phyloP scores from a whole-genome alignment of 2,797 vertebrate genomes.

The Neosalanx taihuensis region DNA sequence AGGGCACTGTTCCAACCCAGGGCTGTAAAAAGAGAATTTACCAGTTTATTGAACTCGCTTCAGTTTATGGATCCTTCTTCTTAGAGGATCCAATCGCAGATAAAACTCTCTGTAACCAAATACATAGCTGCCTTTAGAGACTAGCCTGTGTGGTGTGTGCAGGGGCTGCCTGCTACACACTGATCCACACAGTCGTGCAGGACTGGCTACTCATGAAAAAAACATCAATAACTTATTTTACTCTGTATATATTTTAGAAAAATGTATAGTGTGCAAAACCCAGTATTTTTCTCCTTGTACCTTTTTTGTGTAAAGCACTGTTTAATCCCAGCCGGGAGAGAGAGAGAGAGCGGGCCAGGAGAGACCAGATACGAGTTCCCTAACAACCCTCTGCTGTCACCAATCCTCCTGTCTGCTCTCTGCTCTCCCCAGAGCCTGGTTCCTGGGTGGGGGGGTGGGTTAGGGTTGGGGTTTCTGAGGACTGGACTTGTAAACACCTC shows the following conservation, averaged over 20 bases:
- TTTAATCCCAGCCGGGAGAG: constrained; percentile 85
- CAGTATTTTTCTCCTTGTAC: constrained; percentile 93
- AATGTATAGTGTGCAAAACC: constrained; percentile 95
- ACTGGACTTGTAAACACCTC: constrained; percentile 35
- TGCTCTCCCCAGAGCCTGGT: constrained; percentile 51
- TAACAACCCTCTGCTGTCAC: constrained; percentile 58
- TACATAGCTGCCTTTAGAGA: constrained; percentile 98
- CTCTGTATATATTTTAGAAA: constrained; percentile 99
- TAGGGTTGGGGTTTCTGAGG: no score
- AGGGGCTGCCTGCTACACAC: constrained; percentile 69
- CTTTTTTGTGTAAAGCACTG: constrained; percentile 97
- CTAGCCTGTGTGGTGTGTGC: constrained; percentile 73
- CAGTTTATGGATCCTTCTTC: constrained; percentile 74
- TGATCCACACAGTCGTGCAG: constrained; percentile 75
- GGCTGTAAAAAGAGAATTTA: constrained; percentile 93
- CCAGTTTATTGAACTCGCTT: constrained; percentile 85
- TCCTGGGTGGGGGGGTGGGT: constrained; percentile 24
- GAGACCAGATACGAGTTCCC: constrained; percentile 55
- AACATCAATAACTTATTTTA: constrained; percentile 98
- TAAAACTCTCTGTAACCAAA: constrained; percentile 95
- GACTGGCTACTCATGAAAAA: constrained; percentile 86
- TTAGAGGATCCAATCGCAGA: constrained; percentile 75
- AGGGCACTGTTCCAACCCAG: constrained; percentile 68
- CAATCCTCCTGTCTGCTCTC: constrained; percentile 48
- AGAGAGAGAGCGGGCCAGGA: constrained; percentile 80